Evolutionary conservation across 2,888 invertebrate species (phyloP).

Genomic region (Cantharis rufa): DNA sequence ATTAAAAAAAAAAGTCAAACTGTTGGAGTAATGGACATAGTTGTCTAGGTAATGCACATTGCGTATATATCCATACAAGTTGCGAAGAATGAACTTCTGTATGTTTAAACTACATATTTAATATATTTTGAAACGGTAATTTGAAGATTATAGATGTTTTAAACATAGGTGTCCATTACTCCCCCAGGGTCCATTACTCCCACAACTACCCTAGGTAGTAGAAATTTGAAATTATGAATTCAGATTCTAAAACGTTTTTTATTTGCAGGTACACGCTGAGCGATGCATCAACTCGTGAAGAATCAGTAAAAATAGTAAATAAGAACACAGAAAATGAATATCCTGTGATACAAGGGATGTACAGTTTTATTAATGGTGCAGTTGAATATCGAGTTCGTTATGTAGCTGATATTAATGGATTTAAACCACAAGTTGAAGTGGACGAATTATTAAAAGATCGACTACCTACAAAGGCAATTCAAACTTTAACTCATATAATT

Average conservation of each 20-base stretch:
- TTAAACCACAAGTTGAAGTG: constrained; percentile 51
- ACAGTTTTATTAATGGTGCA: constrained; percentile 56
- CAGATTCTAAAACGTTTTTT: background rate
- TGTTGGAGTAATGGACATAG: no score
- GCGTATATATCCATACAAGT: no score
- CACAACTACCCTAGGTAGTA: no score
- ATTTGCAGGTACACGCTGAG: constrained; percentile 56
- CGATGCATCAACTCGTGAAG: constrained; percentile 58
- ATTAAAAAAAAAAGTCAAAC: no score
- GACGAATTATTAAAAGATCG: constrained; percentile 42
- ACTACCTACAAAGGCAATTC: constrained; percentile 38
- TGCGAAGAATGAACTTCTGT: no score
- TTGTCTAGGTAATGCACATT: no score
- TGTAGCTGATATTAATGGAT: constrained; percentile 48
- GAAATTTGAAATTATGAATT: background rate
- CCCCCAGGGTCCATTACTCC: no score
- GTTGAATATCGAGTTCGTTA: constrained; percentile 57
- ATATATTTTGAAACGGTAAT: no score
- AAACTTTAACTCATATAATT: background rate
- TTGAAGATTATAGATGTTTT: no score
- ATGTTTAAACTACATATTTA: no score
- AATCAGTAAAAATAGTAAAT: constrained; percentile 53
- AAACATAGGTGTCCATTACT: no score
- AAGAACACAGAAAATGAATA: constrained; percentile 40
- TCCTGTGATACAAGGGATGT: constrained; percentile 49